Evolutionary conservation across 2,797 vertebrate genomes (phyloP).

Genomic region (Craterocephalus amniculus): DNA sequence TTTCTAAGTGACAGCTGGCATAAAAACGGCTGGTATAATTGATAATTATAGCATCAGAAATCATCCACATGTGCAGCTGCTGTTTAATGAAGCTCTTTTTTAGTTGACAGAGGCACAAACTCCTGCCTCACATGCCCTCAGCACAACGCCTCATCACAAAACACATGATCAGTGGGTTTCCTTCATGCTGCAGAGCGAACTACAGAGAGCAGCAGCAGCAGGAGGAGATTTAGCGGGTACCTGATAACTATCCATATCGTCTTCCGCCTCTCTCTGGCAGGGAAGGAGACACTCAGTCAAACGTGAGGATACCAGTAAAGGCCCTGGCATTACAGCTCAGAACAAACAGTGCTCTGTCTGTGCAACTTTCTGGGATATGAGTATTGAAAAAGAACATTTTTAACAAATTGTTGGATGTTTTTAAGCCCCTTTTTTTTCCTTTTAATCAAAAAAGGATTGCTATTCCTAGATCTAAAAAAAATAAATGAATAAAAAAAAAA

Average conservation of each 20-base stretch:
- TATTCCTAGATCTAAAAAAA: not conserved
- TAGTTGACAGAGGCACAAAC: conserved; percentile 39
- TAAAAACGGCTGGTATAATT: conserved; percentile 48
- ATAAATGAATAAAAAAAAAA: too few species aligned
- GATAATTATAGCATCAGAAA: conserved; percentile 61
- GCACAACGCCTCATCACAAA: conserved; percentile 58
- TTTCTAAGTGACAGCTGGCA: conserved; percentile 45
- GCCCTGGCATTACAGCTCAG: conserved; percentile 28
- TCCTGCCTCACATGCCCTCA: conserved; percentile 56
- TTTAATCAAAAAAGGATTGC: too few species aligned
- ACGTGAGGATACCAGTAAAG: conserved; percentile 70
- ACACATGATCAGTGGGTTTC: conserved; percentile 82
- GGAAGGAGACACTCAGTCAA: conserved; percentile 91
- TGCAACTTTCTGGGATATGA: conserved; percentile 9
- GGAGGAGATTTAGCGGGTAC: conserved; percentile 85
- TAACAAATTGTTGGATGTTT: not conserved
- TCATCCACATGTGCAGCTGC: conserved; percentile 56
- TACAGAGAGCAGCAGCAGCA: conserved; percentile 80
- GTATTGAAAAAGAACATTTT: not conserved
- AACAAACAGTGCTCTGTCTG: conserved; percentile 7
- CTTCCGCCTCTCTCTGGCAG: conserved; percentile 95
- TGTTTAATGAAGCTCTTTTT: conserved; percentile 70
- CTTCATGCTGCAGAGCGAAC: conserved; percentile 86
- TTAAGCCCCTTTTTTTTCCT: not conserved
- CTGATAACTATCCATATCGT: conserved; percentile 99